phyloP scores from a whole-genome alignment of 2,888 invertebrate genomes.

The Mamestra brassicae region DNA sequence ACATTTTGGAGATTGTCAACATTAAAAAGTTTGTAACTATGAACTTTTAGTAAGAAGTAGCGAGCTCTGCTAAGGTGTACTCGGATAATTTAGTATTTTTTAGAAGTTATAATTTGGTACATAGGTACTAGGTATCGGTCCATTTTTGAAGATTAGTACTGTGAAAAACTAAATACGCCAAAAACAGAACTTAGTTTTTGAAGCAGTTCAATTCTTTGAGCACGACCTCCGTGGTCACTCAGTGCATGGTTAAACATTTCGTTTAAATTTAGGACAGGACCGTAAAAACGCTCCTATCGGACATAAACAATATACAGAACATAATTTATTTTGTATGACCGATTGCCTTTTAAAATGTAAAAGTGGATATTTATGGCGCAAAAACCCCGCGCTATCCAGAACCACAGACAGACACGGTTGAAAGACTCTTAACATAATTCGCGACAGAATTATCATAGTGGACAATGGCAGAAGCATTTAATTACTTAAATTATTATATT shows the following conservation, averaged over 20 bases:
- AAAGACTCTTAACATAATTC: constrained; percentile 43
- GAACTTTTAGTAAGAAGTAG: too few species aligned
- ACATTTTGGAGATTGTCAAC: too few species aligned
- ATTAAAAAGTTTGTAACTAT: too few species aligned
- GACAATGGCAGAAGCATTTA: constrained; percentile 59
- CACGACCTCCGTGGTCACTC: neutral
- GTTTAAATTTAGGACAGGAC: neutral
- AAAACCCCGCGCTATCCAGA: constrained; percentile 36
- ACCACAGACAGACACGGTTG: constrained; percentile 42
- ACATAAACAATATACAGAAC: constrained; percentile 23
- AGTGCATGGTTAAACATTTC: neutral
- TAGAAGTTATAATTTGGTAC: too few species aligned
- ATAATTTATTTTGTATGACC: constrained; percentile 21
- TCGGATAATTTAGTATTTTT: too few species aligned
- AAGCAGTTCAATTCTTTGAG: neutral
- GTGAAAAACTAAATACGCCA: too few species aligned
- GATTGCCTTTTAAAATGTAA: constrained; percentile 54
- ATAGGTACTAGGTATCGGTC: too few species aligned
- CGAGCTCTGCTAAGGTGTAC: too few species aligned
- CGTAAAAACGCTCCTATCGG: constrained; percentile 6
- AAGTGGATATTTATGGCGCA: constrained; percentile 44
- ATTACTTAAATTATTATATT: constrained; percentile 47
- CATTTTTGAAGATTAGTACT: too few species aligned
- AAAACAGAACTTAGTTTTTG: too few species aligned
- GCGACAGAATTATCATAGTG: constrained; percentile 57